phyloP scores from a whole-genome alignment of 37 sponge, comb jelly and placozoan genomes.

The Spongia lamella region DNA sequence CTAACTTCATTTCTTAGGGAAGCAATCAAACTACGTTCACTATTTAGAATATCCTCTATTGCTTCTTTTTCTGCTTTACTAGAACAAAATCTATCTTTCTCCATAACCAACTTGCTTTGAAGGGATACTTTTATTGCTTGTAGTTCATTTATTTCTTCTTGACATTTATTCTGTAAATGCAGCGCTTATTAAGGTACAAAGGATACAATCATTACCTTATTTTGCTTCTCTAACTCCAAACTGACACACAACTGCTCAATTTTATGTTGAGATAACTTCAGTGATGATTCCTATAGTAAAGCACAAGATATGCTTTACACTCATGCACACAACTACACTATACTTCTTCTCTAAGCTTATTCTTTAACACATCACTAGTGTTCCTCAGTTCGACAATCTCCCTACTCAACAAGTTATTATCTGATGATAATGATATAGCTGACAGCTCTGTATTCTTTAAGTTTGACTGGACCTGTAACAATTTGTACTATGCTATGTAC shows the following conservation, averaged over 20 bases:
- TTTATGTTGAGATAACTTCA: slow-evolving; percentile 6
- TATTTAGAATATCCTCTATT: no score
- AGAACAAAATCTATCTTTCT: no score
- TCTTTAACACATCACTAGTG: neutral
- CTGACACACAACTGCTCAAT: neutral
- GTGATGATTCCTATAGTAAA: neutral
- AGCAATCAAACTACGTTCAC: no score
- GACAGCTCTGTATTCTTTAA: no score
- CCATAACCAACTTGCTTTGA: no score
- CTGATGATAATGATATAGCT: no score
- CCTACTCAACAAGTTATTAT: no score
- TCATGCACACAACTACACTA: neutral
- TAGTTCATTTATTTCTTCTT: neutral
- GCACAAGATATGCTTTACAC: neutral
- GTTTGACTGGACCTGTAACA: no score
- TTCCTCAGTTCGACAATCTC: no score
- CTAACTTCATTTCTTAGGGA: no score
- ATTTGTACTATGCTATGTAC: no score
- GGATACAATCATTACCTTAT: slow-evolving; percentile 3
- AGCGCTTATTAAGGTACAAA: neutral
- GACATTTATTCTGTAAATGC: neutral
- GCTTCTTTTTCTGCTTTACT: no score
- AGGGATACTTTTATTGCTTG: neutral
- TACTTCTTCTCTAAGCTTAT: slow-evolving; percentile 4
- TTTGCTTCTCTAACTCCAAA: neutral